Percentiles rank a stretch among this genome's conserved stretches.
Conservation (phyloP, 2,113 vertebrate genomes). For the Proterorhinus semilunaris region DNA sequence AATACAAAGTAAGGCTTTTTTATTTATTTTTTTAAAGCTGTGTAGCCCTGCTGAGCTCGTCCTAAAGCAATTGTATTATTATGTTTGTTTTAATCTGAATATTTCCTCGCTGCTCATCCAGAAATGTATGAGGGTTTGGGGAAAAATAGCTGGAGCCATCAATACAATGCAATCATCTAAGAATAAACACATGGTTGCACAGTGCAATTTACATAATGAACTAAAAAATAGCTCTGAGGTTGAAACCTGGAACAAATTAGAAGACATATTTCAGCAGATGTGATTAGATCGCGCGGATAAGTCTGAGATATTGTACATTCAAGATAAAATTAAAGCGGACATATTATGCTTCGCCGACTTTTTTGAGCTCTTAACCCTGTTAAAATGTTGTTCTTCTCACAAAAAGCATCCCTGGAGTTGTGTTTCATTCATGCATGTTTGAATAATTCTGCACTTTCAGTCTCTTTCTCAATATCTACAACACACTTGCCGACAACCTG, state of each 20-base stretch:
- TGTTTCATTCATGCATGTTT: no score
- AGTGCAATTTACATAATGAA: constrained; percentile 52
- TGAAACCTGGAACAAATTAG: constrained; percentile 53
- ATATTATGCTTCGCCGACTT: no score
- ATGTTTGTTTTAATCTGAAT: constrained; percentile 57
- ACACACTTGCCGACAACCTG: no score
- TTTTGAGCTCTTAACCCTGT: no score
- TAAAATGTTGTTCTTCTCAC: no score
- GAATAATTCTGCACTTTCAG: no score
- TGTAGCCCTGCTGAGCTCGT: not conserved
- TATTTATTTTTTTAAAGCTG: no score
- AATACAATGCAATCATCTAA: constrained; percentile 39
- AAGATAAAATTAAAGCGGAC: constrained; percentile 5
- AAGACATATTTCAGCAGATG: constrained; percentile 40
- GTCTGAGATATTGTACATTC: constrained; percentile 27
- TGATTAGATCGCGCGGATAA: constrained; percentile 32
- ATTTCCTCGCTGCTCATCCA: constrained; percentile 39
- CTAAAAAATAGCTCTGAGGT: constrained; percentile 43
- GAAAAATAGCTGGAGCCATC: constrained; percentile 38
- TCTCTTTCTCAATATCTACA: no score
- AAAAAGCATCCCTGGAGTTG: no score
- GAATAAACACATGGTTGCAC: constrained; percentile 40
- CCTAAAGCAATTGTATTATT: constrained; percentile 57
- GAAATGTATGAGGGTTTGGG: constrained; percentile 30
- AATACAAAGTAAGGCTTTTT: no score